phyloP scores from a whole-genome alignment of 2,888 invertebrate genomes.

The Sclerodermus sp. region DNA sequence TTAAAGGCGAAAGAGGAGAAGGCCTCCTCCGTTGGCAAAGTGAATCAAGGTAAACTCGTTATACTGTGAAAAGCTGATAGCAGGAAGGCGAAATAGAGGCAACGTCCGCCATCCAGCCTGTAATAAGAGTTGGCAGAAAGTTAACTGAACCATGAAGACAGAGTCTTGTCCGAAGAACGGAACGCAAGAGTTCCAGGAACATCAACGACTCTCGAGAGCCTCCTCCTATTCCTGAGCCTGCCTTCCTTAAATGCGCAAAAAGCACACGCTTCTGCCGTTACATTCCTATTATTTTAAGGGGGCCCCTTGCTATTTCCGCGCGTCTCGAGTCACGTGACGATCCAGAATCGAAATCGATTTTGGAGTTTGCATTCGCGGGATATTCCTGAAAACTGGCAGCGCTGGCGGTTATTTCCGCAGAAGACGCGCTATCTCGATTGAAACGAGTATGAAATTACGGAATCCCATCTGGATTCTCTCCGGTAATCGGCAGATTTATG shows the following conservation, averaged over 20 bases:
- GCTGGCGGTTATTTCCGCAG: no score
- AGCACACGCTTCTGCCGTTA: constrained; percentile 7
- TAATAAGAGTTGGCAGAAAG: constrained; percentile 46
- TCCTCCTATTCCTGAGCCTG: constrained; percentile 15
- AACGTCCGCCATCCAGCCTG: constrained; percentile 24
- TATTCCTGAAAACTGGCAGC: no score
- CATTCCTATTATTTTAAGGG: neutral
- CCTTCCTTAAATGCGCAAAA: constrained; percentile 8
- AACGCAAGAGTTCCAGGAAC: constrained; percentile 38
- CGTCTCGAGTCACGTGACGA: no score
- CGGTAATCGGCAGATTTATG: no score
- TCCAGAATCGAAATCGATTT: no score
- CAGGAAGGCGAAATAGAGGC: constrained; percentile 23
- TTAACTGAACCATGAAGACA: constrained; percentile 46
- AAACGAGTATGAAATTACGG: no score
- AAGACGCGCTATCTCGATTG: no score
- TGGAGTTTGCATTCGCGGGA: no score
- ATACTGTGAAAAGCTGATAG: constrained; percentile 9
- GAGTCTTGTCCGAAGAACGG: constrained; percentile 21
- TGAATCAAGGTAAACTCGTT: constrained; percentile 16
- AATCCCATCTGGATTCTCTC: no score
- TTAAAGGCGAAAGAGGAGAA: no score
- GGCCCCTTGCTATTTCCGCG: no score
- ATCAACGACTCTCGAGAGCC: constrained; percentile 18
- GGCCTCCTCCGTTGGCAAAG: constrained; percentile 3